Percentiles rank a stretch among this genome's conserved stretches.
Evolutionary conservation across 1,140 invertebrate species (phyloP).

Genomic region (Elymnias hypermnestra): DNA sequence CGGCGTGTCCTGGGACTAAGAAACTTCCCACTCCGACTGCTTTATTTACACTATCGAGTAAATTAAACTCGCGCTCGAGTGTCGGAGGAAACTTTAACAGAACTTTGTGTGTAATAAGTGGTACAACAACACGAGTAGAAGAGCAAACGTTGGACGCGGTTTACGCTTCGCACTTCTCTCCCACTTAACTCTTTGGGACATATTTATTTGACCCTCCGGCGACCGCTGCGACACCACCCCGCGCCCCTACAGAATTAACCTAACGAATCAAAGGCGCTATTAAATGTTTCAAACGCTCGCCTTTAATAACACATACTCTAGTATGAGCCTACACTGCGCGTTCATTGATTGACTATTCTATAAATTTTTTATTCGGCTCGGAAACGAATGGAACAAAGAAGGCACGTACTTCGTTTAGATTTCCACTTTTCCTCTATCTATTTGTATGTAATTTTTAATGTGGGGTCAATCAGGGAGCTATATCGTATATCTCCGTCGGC

Average conservation of each 20-base stretch:
- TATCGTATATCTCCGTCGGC: slow-evolving; percentile 65
- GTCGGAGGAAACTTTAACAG: slow-evolving; percentile 71
- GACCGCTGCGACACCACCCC: slow-evolving; percentile 47
- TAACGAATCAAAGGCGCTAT: slow-evolving; percentile 62
- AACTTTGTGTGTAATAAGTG: slow-evolving; percentile 77
- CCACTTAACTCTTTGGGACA: slow-evolving; percentile 75
- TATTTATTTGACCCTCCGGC: slow-evolving; percentile 75
- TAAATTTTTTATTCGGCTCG: slow-evolving; percentile 58
- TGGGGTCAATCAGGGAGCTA: slow-evolving; percentile 73
- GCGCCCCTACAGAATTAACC: slow-evolving; percentile 61
- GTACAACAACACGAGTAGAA: slow-evolving; percentile 74
- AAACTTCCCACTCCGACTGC: slow-evolving; percentile 70
- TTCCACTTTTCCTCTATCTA: slow-evolving; percentile 56
- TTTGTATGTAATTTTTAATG: slow-evolving; percentile 76
- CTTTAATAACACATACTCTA: slow-evolving; percentile 12
- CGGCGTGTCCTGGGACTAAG: slow-evolving; percentile 40
- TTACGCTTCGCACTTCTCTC: slow-evolving; percentile 65
- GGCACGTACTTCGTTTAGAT: slow-evolving; percentile 48
- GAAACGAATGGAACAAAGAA: slow-evolving; percentile 62
- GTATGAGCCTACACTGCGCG: slow-evolving; percentile 38
- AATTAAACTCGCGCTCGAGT: slow-evolving; percentile 76
- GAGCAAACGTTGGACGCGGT: slow-evolving; percentile 75
- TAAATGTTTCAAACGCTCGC: slow-evolving; percentile 41
- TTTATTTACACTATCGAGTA: slow-evolving; percentile 78
- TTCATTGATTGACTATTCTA: slow-evolving; percentile 44